Evolutionary conservation across 1,140 invertebrate genomes (phyloP).

Genomic region (Dysdera silvatica): DNA sequence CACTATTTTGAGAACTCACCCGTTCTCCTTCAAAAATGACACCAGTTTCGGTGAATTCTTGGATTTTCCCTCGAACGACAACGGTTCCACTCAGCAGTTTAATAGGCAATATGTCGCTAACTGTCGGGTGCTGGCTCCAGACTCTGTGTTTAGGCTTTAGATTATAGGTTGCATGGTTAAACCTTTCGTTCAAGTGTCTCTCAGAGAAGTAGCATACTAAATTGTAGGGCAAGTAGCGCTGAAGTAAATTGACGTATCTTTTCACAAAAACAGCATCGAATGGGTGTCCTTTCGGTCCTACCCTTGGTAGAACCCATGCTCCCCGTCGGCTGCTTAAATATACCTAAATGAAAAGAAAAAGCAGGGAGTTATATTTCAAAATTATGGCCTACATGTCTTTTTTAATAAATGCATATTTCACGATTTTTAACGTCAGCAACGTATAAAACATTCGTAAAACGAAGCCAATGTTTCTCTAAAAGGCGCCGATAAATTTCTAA

Average conservation of each 20-base stretch:
- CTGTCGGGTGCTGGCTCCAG: constrained; percentile 47
- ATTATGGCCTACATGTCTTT: background rate
- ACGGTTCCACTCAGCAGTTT: constrained; percentile 47
- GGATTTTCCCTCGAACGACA: constrained; percentile 41
- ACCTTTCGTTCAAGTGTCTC: constrained; percentile 34
- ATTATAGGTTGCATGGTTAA: constrained; percentile 47
- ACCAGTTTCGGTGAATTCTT: constrained; percentile 38
- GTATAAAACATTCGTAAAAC: no score
- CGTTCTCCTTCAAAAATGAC: constrained; percentile 38
- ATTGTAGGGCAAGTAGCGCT: background rate
- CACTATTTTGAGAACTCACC: constrained; percentile 30
- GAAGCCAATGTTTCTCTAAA: no score
- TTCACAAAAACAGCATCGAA: constrained; percentile 12
- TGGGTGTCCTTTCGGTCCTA: constrained; percentile 8
- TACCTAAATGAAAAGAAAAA: background rate
- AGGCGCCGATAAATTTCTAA: no score
- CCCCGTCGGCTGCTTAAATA: constrained; percentile 22
- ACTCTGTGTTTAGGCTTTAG: constrained; percentile 44
- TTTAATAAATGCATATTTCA: background rate
- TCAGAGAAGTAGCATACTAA: constrained; percentile 8
- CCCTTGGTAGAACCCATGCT: constrained; percentile 18
- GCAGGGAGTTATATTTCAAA: background rate
- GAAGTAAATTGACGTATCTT: background rate
- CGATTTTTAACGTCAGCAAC: no score
- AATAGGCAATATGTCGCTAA: constrained; percentile 49